Percentiles rank a stretch among this genome's conserved stretches.
Evolutionary conservation across 2,888 invertebrate genomes (phyloP).

Genomic region (Plagodis dolabraria): DNA sequence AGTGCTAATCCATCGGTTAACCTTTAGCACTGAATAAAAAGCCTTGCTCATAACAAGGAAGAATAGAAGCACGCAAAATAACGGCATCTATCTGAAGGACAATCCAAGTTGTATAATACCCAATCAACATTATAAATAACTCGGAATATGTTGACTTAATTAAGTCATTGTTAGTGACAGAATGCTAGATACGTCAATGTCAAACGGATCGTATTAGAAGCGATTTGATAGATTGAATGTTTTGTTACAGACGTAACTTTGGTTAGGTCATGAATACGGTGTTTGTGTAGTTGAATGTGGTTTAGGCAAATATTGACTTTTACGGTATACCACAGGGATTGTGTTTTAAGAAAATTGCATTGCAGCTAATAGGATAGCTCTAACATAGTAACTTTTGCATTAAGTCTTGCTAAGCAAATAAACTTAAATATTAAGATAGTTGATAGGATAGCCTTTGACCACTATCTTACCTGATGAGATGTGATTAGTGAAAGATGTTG

Average conservation of each 20-base stretch:
- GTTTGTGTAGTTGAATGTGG: too few species aligned
- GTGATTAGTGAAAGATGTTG: too few species aligned
- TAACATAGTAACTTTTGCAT: too few species aligned
- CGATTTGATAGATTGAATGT: background rate
- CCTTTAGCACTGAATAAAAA: conserved; percentile 1
- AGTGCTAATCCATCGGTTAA: conserved; percentile 1
- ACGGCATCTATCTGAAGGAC: conserved; percentile 23
- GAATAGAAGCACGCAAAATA: conserved; percentile 14
- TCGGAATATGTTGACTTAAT: conserved; percentile 47
- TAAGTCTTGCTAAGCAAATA: too few species aligned
- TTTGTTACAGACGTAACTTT: background rate
- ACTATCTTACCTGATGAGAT: too few species aligned
- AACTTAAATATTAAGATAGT: too few species aligned
- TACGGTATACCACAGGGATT: too few species aligned
- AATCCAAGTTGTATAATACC: conserved; percentile 27
- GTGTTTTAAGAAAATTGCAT: too few species aligned
- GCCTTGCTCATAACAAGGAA: conserved; percentile 11
- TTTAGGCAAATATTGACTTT: too few species aligned
- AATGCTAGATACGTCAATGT: conserved; percentile 40
- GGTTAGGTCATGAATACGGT: background rate
- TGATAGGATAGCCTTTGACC: too few species aligned
- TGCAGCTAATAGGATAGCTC: too few species aligned
- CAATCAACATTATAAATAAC: conserved; percentile 40
- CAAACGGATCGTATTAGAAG: conserved; percentile 9
- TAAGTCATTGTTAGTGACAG: conserved; percentile 52